Conservation (phyloP, 2,888 invertebrate species). For the Norana najaformis region DNA sequence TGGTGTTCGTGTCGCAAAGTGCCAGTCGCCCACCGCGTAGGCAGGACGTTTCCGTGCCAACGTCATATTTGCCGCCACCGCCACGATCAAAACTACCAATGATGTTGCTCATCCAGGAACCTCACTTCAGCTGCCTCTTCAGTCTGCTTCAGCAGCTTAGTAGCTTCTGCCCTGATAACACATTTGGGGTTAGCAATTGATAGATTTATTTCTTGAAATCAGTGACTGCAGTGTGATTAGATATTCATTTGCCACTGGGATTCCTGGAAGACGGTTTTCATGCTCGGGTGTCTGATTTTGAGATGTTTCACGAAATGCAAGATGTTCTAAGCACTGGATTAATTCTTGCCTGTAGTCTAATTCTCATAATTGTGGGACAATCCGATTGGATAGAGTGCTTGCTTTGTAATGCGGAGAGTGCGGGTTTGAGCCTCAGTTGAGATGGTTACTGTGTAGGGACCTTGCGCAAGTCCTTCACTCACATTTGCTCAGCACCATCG, state of each 20-base stretch:
- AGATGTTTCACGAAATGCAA: background rate
- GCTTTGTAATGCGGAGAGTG: too few species aligned
- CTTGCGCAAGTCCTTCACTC: too few species aligned
- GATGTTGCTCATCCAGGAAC: slow-evolving; percentile 78
- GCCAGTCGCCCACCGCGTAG: slow-evolving; percentile 70
- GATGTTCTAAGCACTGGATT: background rate
- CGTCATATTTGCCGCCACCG: slow-evolving; percentile 83
- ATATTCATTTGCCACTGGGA: too few species aligned
- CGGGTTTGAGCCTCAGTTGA: too few species aligned
- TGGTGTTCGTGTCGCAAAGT: slow-evolving; percentile 88
- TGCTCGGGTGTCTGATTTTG: background rate
- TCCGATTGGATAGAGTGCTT: too few species aligned
- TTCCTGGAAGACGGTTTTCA: background rate
- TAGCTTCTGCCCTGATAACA: slow-evolving; percentile 76
- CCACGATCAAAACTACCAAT: slow-evolving; percentile 80
- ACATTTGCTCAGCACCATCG: too few species aligned
- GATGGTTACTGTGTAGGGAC: too few species aligned
- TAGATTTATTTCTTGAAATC: background rate
- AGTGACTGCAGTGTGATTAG: background rate
- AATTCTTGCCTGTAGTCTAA: background rate
- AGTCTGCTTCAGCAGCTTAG: slow-evolving; percentile 86
- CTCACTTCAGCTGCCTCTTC: slow-evolving; percentile 88
- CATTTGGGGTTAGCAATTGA: slow-evolving; percentile 31
- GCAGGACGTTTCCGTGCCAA: slow-evolving; percentile 77
- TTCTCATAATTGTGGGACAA: too few species aligned